Evolutionary conservation across 2,797 vertebrate species (phyloP).

Genomic region (Dendrocincla tyrannina): DNA sequence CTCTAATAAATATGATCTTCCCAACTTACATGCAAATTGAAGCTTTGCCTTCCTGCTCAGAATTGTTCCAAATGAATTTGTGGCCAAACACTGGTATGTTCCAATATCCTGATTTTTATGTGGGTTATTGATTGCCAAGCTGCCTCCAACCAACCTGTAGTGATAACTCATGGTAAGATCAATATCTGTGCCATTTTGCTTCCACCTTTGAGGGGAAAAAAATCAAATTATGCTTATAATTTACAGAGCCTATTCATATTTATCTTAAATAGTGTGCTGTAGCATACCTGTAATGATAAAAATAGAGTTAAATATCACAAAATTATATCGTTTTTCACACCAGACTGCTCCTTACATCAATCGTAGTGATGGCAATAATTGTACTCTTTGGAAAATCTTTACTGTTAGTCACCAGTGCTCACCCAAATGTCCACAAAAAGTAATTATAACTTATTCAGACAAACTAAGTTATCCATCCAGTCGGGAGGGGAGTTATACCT

Average conservation of each 20-base stretch:
- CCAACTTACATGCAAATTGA: conserved; percentile 79
- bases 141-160: conserved; percentile 77
- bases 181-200: conserved; percentile 77
- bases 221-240: conserved; percentile 65
- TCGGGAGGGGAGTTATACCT: background rate
- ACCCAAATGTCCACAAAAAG: conserved; percentile 4
- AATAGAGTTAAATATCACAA: background rate
- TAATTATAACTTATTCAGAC: conserved; percentile 41
- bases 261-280: conserved; percentile 44
- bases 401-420: background rate
- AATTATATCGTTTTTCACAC: conserved; percentile 28
- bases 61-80: conserved; percentile 77
- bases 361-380: conserved; percentile 26
- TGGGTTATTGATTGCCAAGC: conserved; percentile 74
- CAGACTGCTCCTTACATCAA: conserved; percentile 27
- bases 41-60: conserved; percentile 76
- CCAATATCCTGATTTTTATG: conserved; percentile 71
- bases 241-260: conserved; percentile 37
- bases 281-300: conserved; percentile 48
- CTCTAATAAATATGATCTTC: conserved; percentile 6
- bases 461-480: background rate
- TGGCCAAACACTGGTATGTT: conserved; percentile 78
- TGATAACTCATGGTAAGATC: conserved; percentile 75
- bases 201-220: conserved; percentile 77
- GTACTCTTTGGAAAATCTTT: conserved; percentile 21